Percentiles rank a stretch among this genome's conserved stretches.
phyloP scores from a whole-genome alignment of 2,113 vertebrate genomes.

The Tragelaphus imberbis region DNA sequence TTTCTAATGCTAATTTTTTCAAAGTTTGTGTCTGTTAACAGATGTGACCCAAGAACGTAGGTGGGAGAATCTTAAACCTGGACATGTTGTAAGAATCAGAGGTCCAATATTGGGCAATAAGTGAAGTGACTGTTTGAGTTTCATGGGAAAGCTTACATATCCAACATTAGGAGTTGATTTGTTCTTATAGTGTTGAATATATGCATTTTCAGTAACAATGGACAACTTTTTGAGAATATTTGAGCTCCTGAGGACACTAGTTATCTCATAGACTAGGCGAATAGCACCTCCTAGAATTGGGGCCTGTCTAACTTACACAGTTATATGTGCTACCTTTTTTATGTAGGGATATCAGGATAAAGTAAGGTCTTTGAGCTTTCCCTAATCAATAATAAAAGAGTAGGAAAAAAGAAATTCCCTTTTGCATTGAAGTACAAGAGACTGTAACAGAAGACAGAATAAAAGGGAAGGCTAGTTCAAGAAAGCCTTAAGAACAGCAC shows the following conservation, averaged over 20 bases:
- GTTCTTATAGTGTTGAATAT: neutral
- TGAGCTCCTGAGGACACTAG: neutral
- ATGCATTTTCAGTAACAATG: neutral
- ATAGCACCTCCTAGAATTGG: neutral
- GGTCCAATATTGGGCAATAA: neutral
- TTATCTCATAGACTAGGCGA: neutral
- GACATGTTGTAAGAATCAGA: neutral
- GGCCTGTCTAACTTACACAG: neutral
- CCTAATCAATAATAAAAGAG: neutral
- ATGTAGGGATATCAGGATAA: neutral
- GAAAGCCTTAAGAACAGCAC: neutral
- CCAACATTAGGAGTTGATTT: neutral
- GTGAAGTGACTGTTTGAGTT: neutral
- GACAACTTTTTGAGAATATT: neutral
- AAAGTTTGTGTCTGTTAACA: neutral
- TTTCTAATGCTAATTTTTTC: neutral
- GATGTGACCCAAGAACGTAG: neutral
- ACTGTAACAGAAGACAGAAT: neutral
- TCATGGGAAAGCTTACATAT: neutral
- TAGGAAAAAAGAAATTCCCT: neutral
- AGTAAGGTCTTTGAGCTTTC: neutral
- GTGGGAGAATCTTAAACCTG: neutral
- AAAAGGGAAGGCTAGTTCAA: neutral
- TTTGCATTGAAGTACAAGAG: neutral
- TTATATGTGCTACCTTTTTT: rapidly evolving